A percentile compares a stretch with the other conserved stretches of the same genome.
phyloP scores from a whole-genome alignment of 2,888 invertebrate genomes.

The Chymomyza procnemis region DNA sequence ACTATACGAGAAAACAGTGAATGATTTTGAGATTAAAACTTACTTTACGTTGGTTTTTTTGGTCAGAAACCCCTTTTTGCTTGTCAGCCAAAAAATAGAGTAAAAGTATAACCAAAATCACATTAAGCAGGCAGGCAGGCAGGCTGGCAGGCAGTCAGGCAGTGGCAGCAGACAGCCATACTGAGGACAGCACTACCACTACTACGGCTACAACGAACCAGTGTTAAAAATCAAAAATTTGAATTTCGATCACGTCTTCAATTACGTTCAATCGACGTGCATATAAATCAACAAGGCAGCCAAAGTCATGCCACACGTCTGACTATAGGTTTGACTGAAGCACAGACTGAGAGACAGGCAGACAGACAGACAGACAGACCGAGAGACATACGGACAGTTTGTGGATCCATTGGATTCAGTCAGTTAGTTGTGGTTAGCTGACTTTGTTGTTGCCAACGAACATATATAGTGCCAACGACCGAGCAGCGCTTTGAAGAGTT shows the following conservation, averaged over 20 bases:
- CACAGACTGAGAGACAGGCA: not conserved
- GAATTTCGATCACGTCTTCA: conserved; percentile 73
- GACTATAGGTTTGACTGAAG: not conserved
- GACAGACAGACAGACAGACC: not conserved
- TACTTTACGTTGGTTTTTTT: not conserved
- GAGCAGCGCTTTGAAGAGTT: conserved; percentile 9
- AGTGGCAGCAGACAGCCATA: not conserved
- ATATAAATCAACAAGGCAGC: conserved; percentile 65
- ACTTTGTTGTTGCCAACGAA: conserved; percentile 14
- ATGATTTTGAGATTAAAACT: conserved; percentile 11
- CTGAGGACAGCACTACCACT: not conserved
- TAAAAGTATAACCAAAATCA: conserved; percentile 54
- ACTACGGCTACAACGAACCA: not conserved
- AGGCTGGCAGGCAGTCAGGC: not conserved
- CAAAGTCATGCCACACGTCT: conserved; percentile 10
- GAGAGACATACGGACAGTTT: not conserved
- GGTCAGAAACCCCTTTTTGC: not conserved
- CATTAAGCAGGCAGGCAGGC: conserved; percentile 44
- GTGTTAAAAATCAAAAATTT: conserved; percentile 69
- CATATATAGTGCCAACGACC: not conserved
- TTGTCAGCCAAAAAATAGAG: not conserved
- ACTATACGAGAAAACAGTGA: conserved; percentile 8
- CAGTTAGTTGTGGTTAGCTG: not conserved
- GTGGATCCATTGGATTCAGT: not conserved
- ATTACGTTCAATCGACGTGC: conserved; percentile 72